Evolutionary conservation across 2,888 invertebrate species (phyloP), one percentile per base, ranked within the genome.

Genomic region (Diaphora mendica): DNA sequence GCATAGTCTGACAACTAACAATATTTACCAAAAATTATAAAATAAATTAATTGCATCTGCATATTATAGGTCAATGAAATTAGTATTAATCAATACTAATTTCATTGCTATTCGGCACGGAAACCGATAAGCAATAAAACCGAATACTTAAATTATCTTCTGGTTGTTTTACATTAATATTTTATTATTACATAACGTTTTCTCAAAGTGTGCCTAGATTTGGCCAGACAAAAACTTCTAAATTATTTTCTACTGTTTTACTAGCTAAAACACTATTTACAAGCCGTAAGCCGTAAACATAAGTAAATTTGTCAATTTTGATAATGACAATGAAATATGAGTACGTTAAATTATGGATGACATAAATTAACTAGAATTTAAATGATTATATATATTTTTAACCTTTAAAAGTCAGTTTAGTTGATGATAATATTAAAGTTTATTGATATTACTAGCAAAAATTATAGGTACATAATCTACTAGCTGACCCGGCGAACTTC

Each of bases 141-240:
- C 20, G 30, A 48, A 48, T 48, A 48, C 20, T 30, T 44, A 65
- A 26, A 30, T 44, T 67, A 67, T 44, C 44, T 30, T 20, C 30
- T 4, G 42, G 42, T 30, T 26, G 30, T 48, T 67, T 30, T 30
- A 48, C 30, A 67, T 30, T 48, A 67, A 67, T 48, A 67, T 44
- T 48, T n/a, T 44, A 26, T 30, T 20, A 48, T 67, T 67, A 30
- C 11, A 8, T 48, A 67, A 67, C 67, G 9, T 30, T 67, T 44
- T 66, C 66, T 66, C 66, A 66, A 66, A 26, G 26, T 15, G 42
- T 11, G 66, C 44, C 44, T 67, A 48, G 67, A 44, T 20, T 44
- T 67, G 5, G 13, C 5, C 17, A 67, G 30, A 55, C 15, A 20
- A 30, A 26, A 44, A 26, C 30, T 8, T 44, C 3, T 3, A 26